phyloP scores from a whole-genome alignment of 2,797 vertebrate species.

The Orientallactaga sibirica region DNA sequence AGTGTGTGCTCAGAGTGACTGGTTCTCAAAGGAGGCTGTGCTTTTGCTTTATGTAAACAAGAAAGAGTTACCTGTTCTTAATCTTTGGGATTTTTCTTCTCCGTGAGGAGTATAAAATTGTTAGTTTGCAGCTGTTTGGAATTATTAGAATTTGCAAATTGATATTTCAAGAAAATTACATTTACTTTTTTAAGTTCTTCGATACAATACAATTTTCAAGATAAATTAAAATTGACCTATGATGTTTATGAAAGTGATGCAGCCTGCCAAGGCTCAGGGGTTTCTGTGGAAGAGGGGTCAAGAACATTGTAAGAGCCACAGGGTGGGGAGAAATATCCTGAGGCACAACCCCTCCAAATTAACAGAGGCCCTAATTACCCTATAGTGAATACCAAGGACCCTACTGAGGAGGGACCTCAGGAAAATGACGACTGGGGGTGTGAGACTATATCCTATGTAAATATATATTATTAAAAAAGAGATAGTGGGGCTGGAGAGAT shows the following conservation, averaged over 20 bases:
- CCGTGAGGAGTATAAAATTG: conserved; percentile 47
- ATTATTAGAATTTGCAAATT: conserved; percentile 29
- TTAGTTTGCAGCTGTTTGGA: conserved; percentile 24
- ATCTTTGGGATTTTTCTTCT: conserved; percentile 6
- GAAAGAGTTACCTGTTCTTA: conserved; percentile 50
- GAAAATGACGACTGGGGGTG: too few species aligned
- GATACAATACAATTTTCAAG: conserved; percentile 5
- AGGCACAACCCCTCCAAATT: too few species aligned
- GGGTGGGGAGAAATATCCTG: too few species aligned
- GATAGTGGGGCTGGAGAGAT: too few species aligned
- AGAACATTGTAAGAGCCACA: too few species aligned
- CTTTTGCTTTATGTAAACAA: conserved; percentile 56
- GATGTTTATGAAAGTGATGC: background rate
- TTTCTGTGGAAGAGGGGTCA: too few species aligned
- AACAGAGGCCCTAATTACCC: too few species aligned
- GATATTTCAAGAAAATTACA: conserved; percentile 44
- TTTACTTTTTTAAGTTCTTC: background rate
- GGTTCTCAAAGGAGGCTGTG: conserved; percentile 12
- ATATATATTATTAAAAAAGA: too few species aligned
- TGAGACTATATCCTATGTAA: too few species aligned
- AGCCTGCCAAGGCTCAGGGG: too few species aligned
- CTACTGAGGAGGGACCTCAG: too few species aligned
- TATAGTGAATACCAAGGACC: too few species aligned
- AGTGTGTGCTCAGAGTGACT: background rate
- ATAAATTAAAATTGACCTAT: conserved; percentile 36